These are phyloP conservation scores for Contarinia nasturtii DNA, from an alignment of 1,140 invertebrate species.

Conservation along the genomic window DNA sequence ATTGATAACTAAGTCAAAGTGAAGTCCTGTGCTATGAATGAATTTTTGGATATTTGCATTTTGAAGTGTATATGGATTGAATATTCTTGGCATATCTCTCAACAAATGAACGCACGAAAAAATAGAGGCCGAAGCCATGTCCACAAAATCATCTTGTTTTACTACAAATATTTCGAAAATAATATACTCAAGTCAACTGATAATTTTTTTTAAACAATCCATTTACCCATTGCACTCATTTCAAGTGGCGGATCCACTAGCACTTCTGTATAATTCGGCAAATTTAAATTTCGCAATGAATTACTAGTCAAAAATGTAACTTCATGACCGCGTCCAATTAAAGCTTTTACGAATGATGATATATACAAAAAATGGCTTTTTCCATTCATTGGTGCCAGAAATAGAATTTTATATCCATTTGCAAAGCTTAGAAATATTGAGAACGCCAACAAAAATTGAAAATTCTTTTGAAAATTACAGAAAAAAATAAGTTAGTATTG, in stretches of 20 bases:
- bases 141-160: no score
- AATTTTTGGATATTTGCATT: constrained; percentile 25
- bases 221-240: neutral
- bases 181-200: no score
- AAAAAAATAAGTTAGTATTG: no score
- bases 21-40: constrained; percentile 21
- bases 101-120: no score
- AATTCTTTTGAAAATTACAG: no score
- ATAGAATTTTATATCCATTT: neutral
- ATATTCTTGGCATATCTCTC: no score
- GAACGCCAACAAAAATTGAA: neutral
- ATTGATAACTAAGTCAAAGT: constrained; percentile 30
- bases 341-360: constrained; percentile 29
- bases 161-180: no score
- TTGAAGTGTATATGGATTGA: constrained; percentile 22
- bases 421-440: neutral
- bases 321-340: constrained; percentile 35
- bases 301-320: constrained; percentile 33
- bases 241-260: constrained; percentile 20
- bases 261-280: constrained; percentile 28
- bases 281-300: neutral
- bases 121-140: no score
- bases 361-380: constrained; percentile 31
- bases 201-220: neutral
- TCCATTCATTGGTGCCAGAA: neutral